Evolutionary conservation across 2,888 invertebrate species (phyloP).

Genomic region (Hyposoter dolosus): DNA sequence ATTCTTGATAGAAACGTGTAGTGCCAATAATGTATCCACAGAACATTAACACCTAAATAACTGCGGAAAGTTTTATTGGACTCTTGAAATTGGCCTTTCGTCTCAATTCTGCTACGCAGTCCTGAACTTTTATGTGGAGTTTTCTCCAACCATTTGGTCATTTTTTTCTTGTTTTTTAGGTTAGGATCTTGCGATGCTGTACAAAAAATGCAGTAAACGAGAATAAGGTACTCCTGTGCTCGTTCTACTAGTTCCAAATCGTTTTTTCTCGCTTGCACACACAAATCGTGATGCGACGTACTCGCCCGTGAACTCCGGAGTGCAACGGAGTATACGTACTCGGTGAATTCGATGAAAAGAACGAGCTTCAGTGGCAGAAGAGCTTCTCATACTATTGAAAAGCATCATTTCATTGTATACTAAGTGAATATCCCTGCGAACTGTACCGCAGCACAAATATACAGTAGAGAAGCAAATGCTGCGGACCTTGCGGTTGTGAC

Average conservation of each 20-base stretch:
- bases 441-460: constrained; percentile 12
- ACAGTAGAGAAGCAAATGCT: constrained; percentile 22
- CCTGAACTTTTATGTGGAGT: constrained; percentile 15
- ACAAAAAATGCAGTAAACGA: constrained; percentile 51
- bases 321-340: constrained; percentile 5
- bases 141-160: constrained; percentile 23
- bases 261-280: constrained; percentile 35
- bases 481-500: constrained; percentile 30
- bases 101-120: constrained; percentile 1
- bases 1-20: neutral
- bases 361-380: constrained; percentile 52
- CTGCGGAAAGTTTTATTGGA: neutral
- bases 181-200: constrained; percentile 25
- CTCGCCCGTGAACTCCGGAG: constrained; percentile 15
- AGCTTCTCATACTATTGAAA: constrained; percentile 14
- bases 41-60: neutral
- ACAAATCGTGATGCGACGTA: constrained; percentile 24
- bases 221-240: constrained; percentile 37
- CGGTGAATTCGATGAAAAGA: constrained; percentile 57
- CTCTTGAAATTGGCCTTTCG: constrained; percentile 54
- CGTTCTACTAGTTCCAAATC: constrained; percentile 35
- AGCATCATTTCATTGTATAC: constrained; percentile 45
- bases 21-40: constrained; percentile 42
- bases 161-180: constrained; percentile 56
- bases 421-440: constrained; percentile 45